These are phyloP conservation scores for Muricea muricata DNA, from an alignment of 92 coral and sea anemone genomes.

Conservation along the genomic window DNA sequence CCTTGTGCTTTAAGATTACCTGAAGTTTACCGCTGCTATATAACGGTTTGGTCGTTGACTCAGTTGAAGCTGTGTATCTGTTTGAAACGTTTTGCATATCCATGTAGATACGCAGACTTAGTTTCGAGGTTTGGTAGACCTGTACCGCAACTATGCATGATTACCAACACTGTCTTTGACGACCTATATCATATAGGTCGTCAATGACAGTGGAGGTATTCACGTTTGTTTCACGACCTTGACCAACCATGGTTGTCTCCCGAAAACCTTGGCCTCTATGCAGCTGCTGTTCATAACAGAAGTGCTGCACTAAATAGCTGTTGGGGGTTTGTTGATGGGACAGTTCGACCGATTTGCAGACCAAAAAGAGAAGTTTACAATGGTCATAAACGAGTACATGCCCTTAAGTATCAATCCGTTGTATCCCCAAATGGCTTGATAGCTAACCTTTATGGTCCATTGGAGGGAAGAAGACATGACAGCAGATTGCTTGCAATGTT, in stretches of 20 bases:
- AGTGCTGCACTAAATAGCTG: conserved; percentile 76
- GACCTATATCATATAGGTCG: conserved; percentile 41
- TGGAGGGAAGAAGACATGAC: conserved; percentile 14
- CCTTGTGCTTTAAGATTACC: conserved; percentile 57
- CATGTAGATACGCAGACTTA: conserved; percentile 46
- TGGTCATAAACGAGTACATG: conserved; percentile 77
- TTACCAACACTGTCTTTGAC: conserved; percentile 46
- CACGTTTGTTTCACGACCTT: not conserved
- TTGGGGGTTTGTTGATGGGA: conserved; percentile 79
- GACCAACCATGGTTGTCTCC: conserved; percentile 14
- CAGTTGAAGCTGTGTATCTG: conserved; percentile 21
- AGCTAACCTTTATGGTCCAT: conserved; percentile 72
- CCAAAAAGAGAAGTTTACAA: conserved; percentile 71
- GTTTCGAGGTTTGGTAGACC: conserved; percentile 68
- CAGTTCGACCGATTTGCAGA: conserved; percentile 64
- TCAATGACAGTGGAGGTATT: too few relatives aligned
- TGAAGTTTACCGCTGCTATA: conserved; percentile 53
- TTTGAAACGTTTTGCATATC: conserved; percentile 24
- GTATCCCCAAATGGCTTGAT: conserved; percentile 74
- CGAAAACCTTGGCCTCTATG: conserved; percentile 19
- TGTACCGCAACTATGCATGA: conserved; percentile 65
- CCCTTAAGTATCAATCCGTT: conserved; percentile 68
- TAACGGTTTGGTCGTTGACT: conserved; percentile 68
- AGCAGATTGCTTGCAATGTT: not conserved
- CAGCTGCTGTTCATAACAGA: conserved; percentile 50